These are phyloP conservation scores for Neodontobutis hainanensis DNA, from an alignment of 2,113 vertebrate genomes.

Conservation along the genomic window DNA sequence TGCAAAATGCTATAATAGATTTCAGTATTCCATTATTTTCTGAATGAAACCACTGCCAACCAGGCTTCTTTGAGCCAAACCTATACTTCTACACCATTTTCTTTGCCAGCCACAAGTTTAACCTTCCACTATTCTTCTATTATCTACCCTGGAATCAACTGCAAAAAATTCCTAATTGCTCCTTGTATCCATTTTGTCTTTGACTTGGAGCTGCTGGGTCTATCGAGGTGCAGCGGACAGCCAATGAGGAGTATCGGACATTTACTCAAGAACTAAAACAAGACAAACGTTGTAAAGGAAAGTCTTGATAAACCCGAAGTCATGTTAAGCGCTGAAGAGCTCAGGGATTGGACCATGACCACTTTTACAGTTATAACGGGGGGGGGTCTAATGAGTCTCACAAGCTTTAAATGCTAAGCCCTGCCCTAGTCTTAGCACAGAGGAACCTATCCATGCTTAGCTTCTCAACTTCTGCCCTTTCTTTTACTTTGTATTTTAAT, in stretches of 20 bases:
- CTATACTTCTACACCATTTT: no score
- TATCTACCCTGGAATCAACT: no score
- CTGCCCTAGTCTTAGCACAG: background rate
- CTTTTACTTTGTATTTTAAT: slow-evolving; percentile 24
- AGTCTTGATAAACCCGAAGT: slow-evolving; percentile 48
- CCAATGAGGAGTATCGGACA: slow-evolving; percentile 2
- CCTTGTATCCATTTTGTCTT: background rate
- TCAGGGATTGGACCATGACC: slow-evolving; percentile 44
- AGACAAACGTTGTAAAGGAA: slow-evolving; percentile 15
- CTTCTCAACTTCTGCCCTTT: slow-evolving; percentile 17
- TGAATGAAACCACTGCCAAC: no score
- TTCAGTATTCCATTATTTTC: no score
- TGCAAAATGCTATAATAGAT: no score
- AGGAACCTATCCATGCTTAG: slow-evolving; percentile 13
- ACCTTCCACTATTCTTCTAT: no score
- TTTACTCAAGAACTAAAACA: slow-evolving; percentile 14
- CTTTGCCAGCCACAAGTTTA: no score
- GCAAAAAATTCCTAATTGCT: no score
- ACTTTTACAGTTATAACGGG: slow-evolving; percentile 39
- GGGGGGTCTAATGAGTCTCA: slow-evolving; percentile 60
- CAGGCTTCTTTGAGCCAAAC: no score
- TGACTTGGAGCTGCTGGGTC: slow-evolving; percentile 9
- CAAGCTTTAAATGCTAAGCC: slow-evolving; percentile 15
- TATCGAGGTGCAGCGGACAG: background rate
- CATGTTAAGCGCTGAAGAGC: slow-evolving; percentile 36